Conservation (phyloP, 1,140 invertebrate species). For the Paraescarpia echinospica region DNA sequence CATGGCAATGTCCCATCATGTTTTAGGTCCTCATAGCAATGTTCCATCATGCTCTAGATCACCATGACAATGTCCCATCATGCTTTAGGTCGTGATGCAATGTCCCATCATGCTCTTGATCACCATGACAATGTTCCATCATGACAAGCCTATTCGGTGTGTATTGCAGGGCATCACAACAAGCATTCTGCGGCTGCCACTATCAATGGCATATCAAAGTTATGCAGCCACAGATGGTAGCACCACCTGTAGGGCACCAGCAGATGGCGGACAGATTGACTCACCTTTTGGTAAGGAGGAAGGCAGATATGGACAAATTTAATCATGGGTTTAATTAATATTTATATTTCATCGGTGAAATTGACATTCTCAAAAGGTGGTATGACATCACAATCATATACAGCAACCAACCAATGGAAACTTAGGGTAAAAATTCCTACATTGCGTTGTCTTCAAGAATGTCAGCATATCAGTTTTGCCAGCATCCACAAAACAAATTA, state of each 20-base stretch:
- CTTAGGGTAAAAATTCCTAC: no score
- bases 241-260: conserved; percentile 18
- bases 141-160: conserved; percentile 10
- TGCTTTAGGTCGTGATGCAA: neutral
- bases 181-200: neutral
- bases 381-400: no score
- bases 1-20: neutral
- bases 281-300: conserved; percentile 6
- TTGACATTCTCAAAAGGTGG: no score
- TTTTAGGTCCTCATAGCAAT: neutral
- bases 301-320: neutral
- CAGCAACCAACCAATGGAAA: no score
- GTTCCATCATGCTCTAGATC: neutral
- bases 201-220: conserved; percentile 9
- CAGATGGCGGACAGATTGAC: conserved; percentile 26
- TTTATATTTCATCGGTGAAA: neutral
- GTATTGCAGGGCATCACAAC: neutral
- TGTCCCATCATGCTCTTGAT: neutral
- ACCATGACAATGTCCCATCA: neutral
- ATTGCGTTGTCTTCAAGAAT: neutral
- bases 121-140: neutral
- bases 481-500: neutral
- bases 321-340: conserved; percentile 20
- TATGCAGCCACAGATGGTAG: neutral
- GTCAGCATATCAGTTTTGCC: neutral